phyloP scores from a whole-genome alignment of 2,113 vertebrate species.

The Thunnus thynnus region DNA sequence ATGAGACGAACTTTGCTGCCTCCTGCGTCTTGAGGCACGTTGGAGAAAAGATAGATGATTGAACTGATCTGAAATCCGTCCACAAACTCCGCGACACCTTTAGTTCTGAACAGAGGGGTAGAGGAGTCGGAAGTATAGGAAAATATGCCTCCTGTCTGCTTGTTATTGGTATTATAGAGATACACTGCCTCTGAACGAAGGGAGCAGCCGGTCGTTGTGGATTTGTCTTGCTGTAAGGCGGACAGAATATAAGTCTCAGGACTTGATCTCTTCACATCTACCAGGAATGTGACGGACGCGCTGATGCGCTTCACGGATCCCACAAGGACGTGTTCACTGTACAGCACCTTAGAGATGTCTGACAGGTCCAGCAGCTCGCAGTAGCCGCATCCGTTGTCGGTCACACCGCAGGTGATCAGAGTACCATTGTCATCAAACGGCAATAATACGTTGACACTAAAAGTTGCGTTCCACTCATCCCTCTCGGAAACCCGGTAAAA shows the following conservation, averaged over 20 bases:
- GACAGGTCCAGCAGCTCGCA: slow-evolving; percentile 37
- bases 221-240: not conserved
- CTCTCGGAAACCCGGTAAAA: slow-evolving; percentile 20
- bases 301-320: slow-evolving; percentile 68
- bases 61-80: slow-evolving; percentile 85
- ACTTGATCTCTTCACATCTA: not conserved
- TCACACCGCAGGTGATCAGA: slow-evolving; percentile 87
- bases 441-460: slow-evolving; percentile 80
- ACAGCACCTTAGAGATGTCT: slow-evolving; percentile 65
- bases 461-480: not conserved
- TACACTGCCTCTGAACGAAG: accelerated
- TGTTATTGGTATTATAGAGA: slow-evolving; percentile 41
- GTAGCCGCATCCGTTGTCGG: slow-evolving; percentile 19
- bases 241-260: slow-evolving; percentile 81
- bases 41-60: slow-evolving; percentile 77
- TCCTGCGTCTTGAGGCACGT: not conserved
- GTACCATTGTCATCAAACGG: slow-evolving; percentile 80
- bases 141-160: slow-evolving; percentile 1
- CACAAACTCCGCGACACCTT: slow-evolving; percentile 82
- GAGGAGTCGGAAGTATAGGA: accelerated
- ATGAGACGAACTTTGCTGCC: slow-evolving; percentile 62
- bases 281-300: slow-evolving; percentile 81
- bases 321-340: slow-evolving; percentile 56
- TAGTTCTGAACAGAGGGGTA: accelerated
- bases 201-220: accelerated